phyloP scores from a whole-genome alignment of 2,113 vertebrate species.

The Pipra filicauda region DNA sequence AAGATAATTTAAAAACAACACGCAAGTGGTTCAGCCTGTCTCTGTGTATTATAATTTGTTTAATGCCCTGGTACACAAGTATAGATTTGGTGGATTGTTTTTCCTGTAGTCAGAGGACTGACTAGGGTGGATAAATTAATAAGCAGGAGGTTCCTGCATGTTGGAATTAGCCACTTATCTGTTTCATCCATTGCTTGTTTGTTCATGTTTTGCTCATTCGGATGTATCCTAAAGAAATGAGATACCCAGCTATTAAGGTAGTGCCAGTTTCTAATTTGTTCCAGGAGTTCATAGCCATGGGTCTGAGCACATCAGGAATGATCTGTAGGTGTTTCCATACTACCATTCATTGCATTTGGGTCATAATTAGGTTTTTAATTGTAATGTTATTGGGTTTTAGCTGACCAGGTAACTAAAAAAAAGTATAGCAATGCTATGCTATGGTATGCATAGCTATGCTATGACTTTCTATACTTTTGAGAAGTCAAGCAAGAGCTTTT shows the following conservation, averaged over 20 bases:
- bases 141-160: neutral
- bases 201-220: conserved; percentile 43
- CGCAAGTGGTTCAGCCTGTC: neutral
- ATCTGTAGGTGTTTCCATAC: neutral
- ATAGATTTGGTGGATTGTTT: neutral
- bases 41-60: conserved; percentile 19
- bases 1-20: neutral
- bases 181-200: conserved; percentile 25
- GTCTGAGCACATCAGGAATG: neutral
- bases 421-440: neutral
- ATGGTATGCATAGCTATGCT: neutral
- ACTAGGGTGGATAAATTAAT: neutral
- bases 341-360: neutral
- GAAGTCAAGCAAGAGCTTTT: neutral
- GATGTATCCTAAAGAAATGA: conserved; percentile 27
- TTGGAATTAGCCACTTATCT: conserved; percentile 24
- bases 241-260: neutral
- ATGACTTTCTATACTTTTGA: neutral
- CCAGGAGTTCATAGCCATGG: neutral
- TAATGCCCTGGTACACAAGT: neutral
- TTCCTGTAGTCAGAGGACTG: neutral
- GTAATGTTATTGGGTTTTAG: neutral
- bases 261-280: conserved; percentile 11
- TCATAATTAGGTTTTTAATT: neutral
- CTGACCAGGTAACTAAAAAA: neutral